These are phyloP conservation scores for Drosophila subsilvestris DNA, from an alignment of 2,888 invertebrate genomes.

Conservation along the genomic window DNA sequence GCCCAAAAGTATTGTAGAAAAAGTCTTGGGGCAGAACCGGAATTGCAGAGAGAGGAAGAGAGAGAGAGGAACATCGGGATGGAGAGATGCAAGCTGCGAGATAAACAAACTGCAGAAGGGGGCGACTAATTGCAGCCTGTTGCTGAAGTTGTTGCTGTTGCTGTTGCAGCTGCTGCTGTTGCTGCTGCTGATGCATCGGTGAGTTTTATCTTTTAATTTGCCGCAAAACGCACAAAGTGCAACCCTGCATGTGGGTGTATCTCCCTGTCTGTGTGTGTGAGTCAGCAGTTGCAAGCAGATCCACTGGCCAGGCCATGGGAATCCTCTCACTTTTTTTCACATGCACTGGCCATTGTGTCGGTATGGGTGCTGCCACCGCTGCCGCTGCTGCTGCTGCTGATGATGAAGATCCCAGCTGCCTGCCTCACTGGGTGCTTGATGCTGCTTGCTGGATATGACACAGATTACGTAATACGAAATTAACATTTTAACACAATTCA, in stretches of 20 bases:
- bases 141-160: constrained; percentile 39
- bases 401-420: constrained; percentile 68
- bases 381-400: constrained; percentile 32
- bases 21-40: constrained; percentile 2
- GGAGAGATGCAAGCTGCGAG: constrained; percentile 37
- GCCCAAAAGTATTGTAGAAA: constrained; percentile 2
- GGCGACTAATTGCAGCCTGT: constrained; percentile 64
- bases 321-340: constrained; percentile 83
- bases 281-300: constrained; percentile 46
- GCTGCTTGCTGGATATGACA: constrained; percentile 71
- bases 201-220: constrained; percentile 76
- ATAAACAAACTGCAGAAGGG: constrained; percentile 35
- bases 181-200: constrained; percentile 37
- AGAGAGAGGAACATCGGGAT: neutral
- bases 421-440: constrained; percentile 37
- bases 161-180: constrained; percentile 17
- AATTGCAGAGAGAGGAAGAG: constrained; percentile 23
- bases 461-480: constrained; percentile 78
- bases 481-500: constrained; percentile 80
- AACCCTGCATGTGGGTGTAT: constrained; percentile 16
- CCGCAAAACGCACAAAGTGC: constrained; percentile 74
- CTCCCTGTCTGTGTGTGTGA: constrained; percentile 38
- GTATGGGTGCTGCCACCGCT: constrained; percentile 23
- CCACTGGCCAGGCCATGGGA: constrained; percentile 73
- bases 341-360: constrained; percentile 59